Evolutionary conservation across 2,113 vertebrate genomes (phyloP), one percentile per base, ranked within the genome.

Genomic region (Gymnarchus niloticus): DNA sequence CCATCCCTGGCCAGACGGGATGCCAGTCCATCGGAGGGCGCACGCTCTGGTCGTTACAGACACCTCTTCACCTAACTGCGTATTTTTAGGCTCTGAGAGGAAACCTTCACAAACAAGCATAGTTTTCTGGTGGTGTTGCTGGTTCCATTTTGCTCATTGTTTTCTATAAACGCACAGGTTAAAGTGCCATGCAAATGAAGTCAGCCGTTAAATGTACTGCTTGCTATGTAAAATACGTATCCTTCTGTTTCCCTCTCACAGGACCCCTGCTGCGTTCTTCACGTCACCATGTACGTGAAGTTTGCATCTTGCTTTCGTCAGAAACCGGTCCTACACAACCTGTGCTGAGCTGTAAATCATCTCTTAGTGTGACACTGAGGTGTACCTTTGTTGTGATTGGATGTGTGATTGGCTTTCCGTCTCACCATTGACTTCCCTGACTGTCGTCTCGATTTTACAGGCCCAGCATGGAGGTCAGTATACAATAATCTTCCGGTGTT

Each of bases 261-360:
- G 93, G 90, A 89, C 78, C 52, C 86, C n/a, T 91, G 90, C 21
- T 92, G 92, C 77, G 92, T 87, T 87, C 92, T 94, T 84, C 92
- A 93, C 3, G 91, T 95, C 85, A 91, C 93, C 85, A 87, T 93
- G 89, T 94, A 94, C 84, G 86, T 92, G 1, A 92, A 93, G 87
- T 90, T 91, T 8, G 86, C 87, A 0, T 91, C 91, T 87, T 92
- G 92, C 88, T 93, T 91, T 87, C 89, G 91, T 77, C 83, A 88
- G 52, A 88, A 88, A 78, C 83, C 88, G 1, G n/a, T 73, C 0
- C 87, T 90, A n/a, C 85, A 87, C 61, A 90, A 88, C 87, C 88
- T 87, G 87, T 86, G 56, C 2, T 84, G 85, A 84, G 87, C 91
- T 28, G 86, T 92, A 82, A 85, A 84, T 73, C 46, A 28, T 85